phyloP scores from a whole-genome alignment of 2,113 vertebrate genomes.

The Rhea pennata region DNA sequence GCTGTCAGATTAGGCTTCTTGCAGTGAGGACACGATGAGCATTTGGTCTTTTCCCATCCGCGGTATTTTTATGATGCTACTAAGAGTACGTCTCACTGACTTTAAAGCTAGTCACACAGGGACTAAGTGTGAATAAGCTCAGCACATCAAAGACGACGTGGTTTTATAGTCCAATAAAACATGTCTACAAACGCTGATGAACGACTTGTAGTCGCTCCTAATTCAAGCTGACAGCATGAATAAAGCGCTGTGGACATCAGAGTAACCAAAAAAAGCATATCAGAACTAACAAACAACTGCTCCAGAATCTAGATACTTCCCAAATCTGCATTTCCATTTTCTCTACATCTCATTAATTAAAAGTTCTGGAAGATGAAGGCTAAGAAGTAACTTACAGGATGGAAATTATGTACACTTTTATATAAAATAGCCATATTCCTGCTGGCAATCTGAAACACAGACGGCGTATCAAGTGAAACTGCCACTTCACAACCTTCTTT shows the following conservation, averaged over 20 bases:
- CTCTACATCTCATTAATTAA: not conserved
- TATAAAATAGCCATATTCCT: not conserved
- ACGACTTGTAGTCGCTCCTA: not conserved
- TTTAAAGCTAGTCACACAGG: not conserved
- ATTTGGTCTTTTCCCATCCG: constrained; percentile 17
- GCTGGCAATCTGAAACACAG: not conserved
- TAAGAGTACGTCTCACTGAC: not conserved
- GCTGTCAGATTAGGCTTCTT: constrained; percentile 24
- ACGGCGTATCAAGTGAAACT: not conserved
- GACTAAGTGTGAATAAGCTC: not conserved
- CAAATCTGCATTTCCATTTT: not conserved
- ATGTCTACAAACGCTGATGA: constrained; percentile 9
- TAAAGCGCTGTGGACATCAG: not conserved
- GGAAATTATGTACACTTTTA: not conserved
- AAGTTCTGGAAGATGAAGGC: not conserved
- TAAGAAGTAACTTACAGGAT: not conserved
- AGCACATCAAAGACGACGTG: not conserved
- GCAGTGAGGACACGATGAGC: constrained; percentile 3
- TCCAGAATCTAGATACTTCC: fast-evolving
- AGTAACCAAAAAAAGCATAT: not conserved
- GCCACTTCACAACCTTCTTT: not conserved
- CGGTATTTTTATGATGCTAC: not conserved
- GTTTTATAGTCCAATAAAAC: constrained; percentile 24
- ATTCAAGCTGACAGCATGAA: not conserved
- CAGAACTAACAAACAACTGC: not conserved